phyloP scores from a whole-genome alignment of 2,113 vertebrate species.

The Amblyopsis rosae region DNA sequence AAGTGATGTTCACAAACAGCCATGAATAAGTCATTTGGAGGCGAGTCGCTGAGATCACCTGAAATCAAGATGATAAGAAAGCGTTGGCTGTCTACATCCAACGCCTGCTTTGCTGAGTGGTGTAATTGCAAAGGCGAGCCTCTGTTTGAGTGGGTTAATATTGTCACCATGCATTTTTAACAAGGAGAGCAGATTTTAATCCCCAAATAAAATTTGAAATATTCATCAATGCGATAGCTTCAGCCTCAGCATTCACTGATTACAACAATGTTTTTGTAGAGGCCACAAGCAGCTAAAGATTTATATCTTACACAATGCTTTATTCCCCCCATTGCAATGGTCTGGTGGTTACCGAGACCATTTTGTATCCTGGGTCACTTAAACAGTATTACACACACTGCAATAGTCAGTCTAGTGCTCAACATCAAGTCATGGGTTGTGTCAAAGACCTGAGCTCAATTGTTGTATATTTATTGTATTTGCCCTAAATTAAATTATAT shows the following conservation, averaged over 20 bases:
- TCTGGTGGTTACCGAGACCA: neutral
- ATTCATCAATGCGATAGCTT: slow-evolving; percentile 35
- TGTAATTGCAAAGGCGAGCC: slow-evolving; percentile 54
- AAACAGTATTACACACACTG: neutral
- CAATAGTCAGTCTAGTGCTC: slow-evolving; percentile 5
- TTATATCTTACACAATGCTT: neutral
- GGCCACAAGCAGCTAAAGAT: slow-evolving; percentile 17
- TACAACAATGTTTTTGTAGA: slow-evolving; percentile 21
- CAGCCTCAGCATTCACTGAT: slow-evolving; percentile 34
- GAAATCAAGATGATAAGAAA: slow-evolving; percentile 38
- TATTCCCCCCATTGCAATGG: neutral
- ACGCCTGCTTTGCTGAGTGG: slow-evolving; percentile 15
- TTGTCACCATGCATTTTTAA: slow-evolving; percentile 55
- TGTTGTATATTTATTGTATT: too few relatives aligned
- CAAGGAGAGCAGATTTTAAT: slow-evolving; percentile 44
- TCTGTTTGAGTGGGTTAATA: slow-evolving; percentile 62
- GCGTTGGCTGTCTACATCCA: slow-evolving; percentile 17
- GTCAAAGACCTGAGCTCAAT: neutral
- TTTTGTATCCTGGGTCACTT: neutral
- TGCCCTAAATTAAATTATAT: too few relatives aligned
- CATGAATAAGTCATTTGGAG: slow-evolving; percentile 40
- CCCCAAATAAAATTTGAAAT: slow-evolving; percentile 47
- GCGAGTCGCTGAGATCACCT: slow-evolving; percentile 20
- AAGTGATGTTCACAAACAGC: slow-evolving; percentile 36
- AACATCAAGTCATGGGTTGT: slow-evolving; percentile 1